These are phyloP conservation scores for Rhinichthys osculus DNA, from an alignment of 2,797 vertebrate species.

Conservation along the genomic window DNA sequence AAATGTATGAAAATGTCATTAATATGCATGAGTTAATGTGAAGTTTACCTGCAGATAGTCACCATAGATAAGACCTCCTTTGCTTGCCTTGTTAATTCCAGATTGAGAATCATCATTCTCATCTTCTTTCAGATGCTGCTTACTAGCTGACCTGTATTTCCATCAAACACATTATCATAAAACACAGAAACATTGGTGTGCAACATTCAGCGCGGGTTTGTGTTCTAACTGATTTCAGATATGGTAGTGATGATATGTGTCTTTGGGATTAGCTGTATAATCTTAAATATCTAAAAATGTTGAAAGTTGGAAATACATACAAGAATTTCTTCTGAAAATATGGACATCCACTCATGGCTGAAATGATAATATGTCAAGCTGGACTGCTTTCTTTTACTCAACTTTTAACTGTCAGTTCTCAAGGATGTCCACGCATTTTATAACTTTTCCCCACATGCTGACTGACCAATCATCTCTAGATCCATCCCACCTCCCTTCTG, in stretches of 20 bases:
- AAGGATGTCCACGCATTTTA: slow-evolving; percentile 65
- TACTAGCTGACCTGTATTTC: slow-evolving; percentile 63
- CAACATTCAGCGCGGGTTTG: background rate
- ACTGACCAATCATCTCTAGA: slow-evolving; percentile 51
- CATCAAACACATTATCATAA: slow-evolving; percentile 10
- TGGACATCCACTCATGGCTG: slow-evolving; percentile 82
- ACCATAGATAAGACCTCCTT: slow-evolving; percentile 88
- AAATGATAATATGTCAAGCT: slow-evolving; percentile 15
- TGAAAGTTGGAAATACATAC: slow-evolving; percentile 68
- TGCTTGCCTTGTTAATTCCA: slow-evolving; percentile 88
- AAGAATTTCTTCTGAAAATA: slow-evolving; percentile 80
- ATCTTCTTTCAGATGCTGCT: slow-evolving; percentile 75
- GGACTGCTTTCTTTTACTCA: slow-evolving; percentile 14
- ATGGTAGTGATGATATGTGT: background rate
- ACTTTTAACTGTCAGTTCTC: background rate
- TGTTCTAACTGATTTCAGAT: background rate
- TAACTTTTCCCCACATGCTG: slow-evolving; percentile 71
- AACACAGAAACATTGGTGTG: background rate
- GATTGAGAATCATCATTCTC: slow-evolving; percentile 83
- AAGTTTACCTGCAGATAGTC: slow-evolving; percentile 89
- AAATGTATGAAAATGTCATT: background rate
- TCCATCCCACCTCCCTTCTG: slow-evolving; percentile 67
- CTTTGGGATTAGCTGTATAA: background rate
- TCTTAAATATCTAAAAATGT: background rate
- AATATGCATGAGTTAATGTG: background rate